Percentiles rank a stretch among this genome's conserved stretches.
Conservation (phyloP, 2,797 vertebrate species). For the Corythornis leucogaster region DNA sequence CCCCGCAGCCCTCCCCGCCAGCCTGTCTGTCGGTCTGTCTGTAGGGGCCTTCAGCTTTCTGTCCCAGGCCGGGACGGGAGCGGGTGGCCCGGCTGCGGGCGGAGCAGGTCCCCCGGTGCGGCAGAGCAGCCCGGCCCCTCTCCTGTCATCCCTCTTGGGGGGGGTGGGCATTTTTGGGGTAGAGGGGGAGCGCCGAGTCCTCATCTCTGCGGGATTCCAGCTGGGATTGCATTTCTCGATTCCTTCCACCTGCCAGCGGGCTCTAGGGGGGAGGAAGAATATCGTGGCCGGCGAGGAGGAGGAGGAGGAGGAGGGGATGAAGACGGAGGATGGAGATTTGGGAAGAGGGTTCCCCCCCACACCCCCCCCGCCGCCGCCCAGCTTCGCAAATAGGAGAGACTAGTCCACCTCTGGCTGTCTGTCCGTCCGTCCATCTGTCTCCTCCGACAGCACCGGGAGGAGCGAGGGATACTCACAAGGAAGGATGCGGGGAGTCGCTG, state of each 20-base stretch:
- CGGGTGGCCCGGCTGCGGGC: background rate
- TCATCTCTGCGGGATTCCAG: background rate
- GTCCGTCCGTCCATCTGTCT: conserved; percentile 9
- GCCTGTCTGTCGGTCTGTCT: background rate
- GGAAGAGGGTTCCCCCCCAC: background rate
- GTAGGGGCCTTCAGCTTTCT: background rate
- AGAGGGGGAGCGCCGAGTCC: background rate
- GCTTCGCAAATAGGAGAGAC: background rate
- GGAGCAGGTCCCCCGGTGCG: conserved; percentile 6
- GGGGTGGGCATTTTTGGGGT: too few species aligned
- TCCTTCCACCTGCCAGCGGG: background rate
- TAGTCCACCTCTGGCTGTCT: conserved; percentile 1
- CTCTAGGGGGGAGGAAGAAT: background rate
- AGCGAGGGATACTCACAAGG: conserved; percentile 46
- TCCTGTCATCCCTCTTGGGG: background rate
- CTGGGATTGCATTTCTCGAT: background rate
- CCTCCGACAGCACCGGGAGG: conserved; percentile 28
- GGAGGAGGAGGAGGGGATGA: background rate
- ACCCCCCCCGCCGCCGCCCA: background rate
- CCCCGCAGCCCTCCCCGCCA: background rate
- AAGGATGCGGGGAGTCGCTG: conserved; percentile 57
- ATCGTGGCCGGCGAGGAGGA: background rate
- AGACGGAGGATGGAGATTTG: background rate
- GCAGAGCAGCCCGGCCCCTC: conserved; percentile 5
- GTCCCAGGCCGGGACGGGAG: conserved; percentile 33